A percentile compares a stretch with the other conserved stretches of the same genome.
These are phyloP conservation scores for Sesamia inferens DNA, from an alignment of 2,888 invertebrate species.

Conservation along the genomic window DNA sequence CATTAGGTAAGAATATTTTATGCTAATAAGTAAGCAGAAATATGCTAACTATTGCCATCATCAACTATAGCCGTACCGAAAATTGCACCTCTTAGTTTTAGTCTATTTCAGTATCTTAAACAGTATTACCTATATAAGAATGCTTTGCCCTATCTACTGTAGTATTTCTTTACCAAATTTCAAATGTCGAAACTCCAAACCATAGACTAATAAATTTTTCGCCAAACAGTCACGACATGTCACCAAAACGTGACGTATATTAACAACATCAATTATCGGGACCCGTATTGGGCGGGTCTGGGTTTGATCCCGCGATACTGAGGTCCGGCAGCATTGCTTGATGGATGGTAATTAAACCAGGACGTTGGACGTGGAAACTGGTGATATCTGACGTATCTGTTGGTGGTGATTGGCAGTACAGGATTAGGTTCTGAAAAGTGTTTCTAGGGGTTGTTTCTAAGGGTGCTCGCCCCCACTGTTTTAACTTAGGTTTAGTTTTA, in stretches of 20 bases:
- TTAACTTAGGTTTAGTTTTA: background rate
- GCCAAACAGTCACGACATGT: constrained; percentile 18
- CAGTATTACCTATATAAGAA: no score
- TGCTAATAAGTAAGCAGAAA: background rate
- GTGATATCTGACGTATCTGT: constrained; percentile 52
- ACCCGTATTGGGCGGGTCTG: constrained; percentile 68
- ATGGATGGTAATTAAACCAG: constrained; percentile 83
- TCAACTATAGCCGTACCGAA: background rate
- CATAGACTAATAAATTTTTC: constrained; percentile 18
- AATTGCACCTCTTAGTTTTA: background rate
- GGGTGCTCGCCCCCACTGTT: background rate
- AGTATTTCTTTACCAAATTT: background rate
- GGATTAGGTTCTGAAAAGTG: constrained; percentile 8
- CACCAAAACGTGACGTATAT: constrained; percentile 71
- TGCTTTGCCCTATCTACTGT: background rate
- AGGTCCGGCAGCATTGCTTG: constrained; percentile 63
- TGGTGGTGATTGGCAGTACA: constrained; percentile 31
- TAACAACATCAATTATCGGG: constrained; percentile 75
- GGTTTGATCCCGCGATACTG: constrained; percentile 67
- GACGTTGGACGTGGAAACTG: constrained; percentile 66
- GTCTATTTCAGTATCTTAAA: background rate
- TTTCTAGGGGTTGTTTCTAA: constrained; percentile 10
- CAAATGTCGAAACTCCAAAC: constrained; percentile 12
- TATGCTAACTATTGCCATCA: background rate
- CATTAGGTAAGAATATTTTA: background rate